Conservation (phyloP, 2,797 vertebrate species). For the Brotula barbata region DNA sequence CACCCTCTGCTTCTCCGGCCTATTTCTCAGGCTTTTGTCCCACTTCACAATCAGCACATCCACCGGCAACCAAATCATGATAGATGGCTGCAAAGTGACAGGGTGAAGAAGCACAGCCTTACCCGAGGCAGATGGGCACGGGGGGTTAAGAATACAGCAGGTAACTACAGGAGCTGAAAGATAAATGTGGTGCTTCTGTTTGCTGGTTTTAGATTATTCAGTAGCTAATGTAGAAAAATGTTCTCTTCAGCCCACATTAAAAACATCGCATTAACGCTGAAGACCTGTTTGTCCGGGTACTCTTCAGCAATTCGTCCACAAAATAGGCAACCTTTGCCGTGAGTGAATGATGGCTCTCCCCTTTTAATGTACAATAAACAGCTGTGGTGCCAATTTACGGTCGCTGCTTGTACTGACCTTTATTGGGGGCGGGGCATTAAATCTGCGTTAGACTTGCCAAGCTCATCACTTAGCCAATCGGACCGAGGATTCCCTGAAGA, state of each 20-base stretch:
- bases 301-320: background rate
- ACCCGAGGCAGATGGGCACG: constrained; percentile 15
- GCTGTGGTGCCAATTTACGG: background rate
- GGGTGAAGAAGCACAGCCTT: constrained; percentile 29
- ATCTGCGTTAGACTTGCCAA: too few species aligned
- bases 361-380: constrained; percentile 8
- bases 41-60: constrained; percentile 61
- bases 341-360: background rate
- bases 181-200: background rate
- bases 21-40: constrained; percentile 56
- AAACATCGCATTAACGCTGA: background rate
- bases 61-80: constrained; percentile 60
- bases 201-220: background rate
- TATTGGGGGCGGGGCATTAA: too few species aligned
- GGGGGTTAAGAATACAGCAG: constrained; percentile 3
- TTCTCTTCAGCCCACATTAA: background rate
- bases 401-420: too few species aligned
- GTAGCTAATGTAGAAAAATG: background rate
- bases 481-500: too few species aligned
- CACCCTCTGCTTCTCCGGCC: constrained; percentile 36
- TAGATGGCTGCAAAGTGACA: constrained; percentile 50
- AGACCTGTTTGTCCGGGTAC: background rate
- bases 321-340: background rate
- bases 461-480: too few species aligned
- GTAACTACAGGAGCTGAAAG: background rate